Evolutionary conservation across 2,113 vertebrate genomes (phyloP), one percentile per base, ranked within the genome.

Genomic region (Rafetus swinhoei): DNA sequence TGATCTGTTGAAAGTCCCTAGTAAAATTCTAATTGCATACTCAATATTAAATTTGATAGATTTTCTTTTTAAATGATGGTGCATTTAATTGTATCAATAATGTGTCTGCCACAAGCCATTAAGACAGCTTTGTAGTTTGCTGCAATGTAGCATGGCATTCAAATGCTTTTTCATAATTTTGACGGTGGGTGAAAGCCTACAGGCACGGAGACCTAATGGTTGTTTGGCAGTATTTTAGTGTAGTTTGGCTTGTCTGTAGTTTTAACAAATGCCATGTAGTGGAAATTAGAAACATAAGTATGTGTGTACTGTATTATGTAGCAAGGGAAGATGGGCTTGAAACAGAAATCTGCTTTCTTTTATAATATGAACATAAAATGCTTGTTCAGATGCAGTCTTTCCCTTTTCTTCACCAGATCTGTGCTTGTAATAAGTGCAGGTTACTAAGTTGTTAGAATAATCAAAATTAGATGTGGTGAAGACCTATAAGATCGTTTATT

Each of bases 211-310:
- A 80, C 60, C 32, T 24, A 22, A 32, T 8, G 25, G 27, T 65
- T 88, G 86, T 27, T 76, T 95, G 94, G 55, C 83, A 87, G n/a
- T 83, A 35, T 90, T 92, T 87, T 81, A 82, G 88, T 92, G 3
- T 94, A 21, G 19, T 81, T 93, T 94, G 89, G 89, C 88, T 92
- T 91, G n/a, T 56, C 45, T 84, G 57, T 77, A 59, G 69, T 69
- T 95, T 95, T 88, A 88, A 95, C 55, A 92, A 77, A 89, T 62
- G 54, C 85, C 85, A 29, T 86, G 86, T 85, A 84, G 88, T 88
- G 74, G 80, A 92, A 97, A 97, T 95, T 55, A 76, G 93, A 92
- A 95, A 83, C 85, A 32, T 91, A 81, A 82, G 53, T 53, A 57
- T 74, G 22, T 85, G 22, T 86, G 27, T 92, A 45, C 45, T 6